Base-by-base conservation (phyloP, 2,888 invertebrate genomes). In the Apodemia duryi region DNA sequence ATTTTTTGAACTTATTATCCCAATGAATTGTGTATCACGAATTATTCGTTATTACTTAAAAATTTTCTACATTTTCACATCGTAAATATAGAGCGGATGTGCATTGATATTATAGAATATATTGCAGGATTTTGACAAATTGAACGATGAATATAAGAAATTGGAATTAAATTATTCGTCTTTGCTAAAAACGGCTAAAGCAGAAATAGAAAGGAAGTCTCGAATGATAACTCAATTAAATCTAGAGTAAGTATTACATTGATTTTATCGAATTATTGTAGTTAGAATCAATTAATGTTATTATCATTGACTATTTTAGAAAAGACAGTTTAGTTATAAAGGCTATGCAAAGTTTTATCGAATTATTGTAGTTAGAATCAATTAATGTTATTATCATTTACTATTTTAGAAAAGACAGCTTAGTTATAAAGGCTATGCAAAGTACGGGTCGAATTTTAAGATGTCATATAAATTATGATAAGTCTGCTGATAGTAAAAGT, bases 31-130 rank as follows among this genome's bases (percentile, higher is more conserved):
- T 43, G 9, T 29, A 10, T 11, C 21, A 2, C 21, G 54, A 28
- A 46, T 46, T 46, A 46, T 13, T 46, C 3, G 11, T 46, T 46
- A 46, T 13, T 46, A n/a, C 1, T 21, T 46, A 7, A 21, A 51
- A 0, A 2, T 51, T 21, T 51, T 51, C n/a, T 51, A 51, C 49
- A 21, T 51, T 21, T 6, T 51, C 5, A 57, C 62, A 54, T 35
- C n/a, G 35, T 1, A 38, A 21, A 51, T 66, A n/a, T 57, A 41
- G 87, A 76, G 83, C 79, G 81, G 82, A 85, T 86, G 77, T 81
- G 78, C 84, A 88, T 86, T 91, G 86, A 90, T 78, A 80, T 80
- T 86, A 67, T 84, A 91, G 91, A 81, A 81, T 73, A 86, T 91
- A 73, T 91, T 90, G 67, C 91, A 91, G 91, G 90, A 88, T 72